These are phyloP conservation scores for Xanthia togata DNA, from an alignment of 2,888 invertebrate genomes.

Conservation along the genomic window DNA sequence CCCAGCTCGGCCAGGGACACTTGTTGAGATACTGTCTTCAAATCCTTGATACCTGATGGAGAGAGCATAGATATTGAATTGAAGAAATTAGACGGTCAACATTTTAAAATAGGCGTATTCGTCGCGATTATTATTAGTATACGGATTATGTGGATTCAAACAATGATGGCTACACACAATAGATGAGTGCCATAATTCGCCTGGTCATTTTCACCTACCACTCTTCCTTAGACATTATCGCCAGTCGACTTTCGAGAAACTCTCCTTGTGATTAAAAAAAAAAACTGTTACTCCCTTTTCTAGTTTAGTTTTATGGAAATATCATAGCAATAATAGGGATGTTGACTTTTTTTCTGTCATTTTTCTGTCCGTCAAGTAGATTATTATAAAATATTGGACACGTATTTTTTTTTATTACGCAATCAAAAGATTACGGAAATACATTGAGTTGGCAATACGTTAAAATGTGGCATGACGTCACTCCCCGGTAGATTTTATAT, in stretches of 20 bases:
- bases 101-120: neutral
- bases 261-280: neutral
- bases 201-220: neutral
- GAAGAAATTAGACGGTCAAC: neutral
- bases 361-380: too few relatives aligned
- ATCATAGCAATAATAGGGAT: too few relatives aligned
- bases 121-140: neutral
- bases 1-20: conserved; percentile 96
- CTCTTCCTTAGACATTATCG: neutral
- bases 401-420: too few relatives aligned
- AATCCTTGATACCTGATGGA: conserved; percentile 90
- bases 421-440: too few relatives aligned
- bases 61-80: neutral
- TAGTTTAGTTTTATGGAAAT: neutral
- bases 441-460: too few relatives aligned
- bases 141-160: neutral
- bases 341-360: too few relatives aligned
- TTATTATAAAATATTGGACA: too few relatives aligned
- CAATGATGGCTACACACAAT: too few relatives aligned
- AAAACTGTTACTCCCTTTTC: neutral
- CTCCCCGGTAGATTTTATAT: too few relatives aligned
- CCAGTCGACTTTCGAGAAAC: neutral
- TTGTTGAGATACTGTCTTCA: conserved; percentile 93
- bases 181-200: neutral
- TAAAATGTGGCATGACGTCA: too few relatives aligned